phyloP scores from a whole-genome alignment of 2,888 invertebrate genomes.

The Malthinus seriepunctatus region DNA sequence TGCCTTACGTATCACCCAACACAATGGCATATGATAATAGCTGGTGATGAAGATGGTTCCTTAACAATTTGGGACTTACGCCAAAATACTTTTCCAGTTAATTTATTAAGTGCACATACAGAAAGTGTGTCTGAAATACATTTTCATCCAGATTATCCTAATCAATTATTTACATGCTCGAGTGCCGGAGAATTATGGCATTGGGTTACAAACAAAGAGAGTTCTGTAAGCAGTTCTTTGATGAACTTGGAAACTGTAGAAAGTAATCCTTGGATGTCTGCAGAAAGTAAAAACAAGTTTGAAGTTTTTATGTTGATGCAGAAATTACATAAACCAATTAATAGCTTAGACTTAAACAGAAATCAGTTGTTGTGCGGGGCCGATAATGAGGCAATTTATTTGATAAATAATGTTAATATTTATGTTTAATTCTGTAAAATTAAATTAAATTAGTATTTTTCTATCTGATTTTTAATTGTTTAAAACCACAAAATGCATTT shows the following conservation, averaged over 20 bases:
- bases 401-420: slow-evolving; percentile 66
- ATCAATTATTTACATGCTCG: slow-evolving; percentile 82
- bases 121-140: slow-evolving; percentile 81
- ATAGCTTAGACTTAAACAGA: slow-evolving; percentile 77
- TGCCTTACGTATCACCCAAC: slow-evolving; percentile 84
- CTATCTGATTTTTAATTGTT: slow-evolving; percentile 3
- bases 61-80: slow-evolving; percentile 90
- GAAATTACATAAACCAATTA: slow-evolving; percentile 76
- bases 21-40: slow-evolving; percentile 80
- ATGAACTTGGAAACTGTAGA: slow-evolving; percentile 37
- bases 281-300: slow-evolving; percentile 69
- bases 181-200: slow-evolving; percentile 86
- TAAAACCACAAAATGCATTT: too few relatives aligned
- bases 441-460: not conserved
- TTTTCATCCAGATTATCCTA: slow-evolving; percentile 84
- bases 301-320: slow-evolving; percentile 76
- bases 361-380: slow-evolving; percentile 79
- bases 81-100: slow-evolving; percentile 80
- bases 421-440: slow-evolving; percentile 29
- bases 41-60: slow-evolving; percentile 86
- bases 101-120: slow-evolving; percentile 77
- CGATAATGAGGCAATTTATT: slow-evolving; percentile 87
- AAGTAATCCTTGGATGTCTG: slow-evolving; percentile 67
- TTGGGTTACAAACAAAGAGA: slow-evolving; percentile 71
- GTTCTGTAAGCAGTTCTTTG: slow-evolving; percentile 11